phyloP scores from a whole-genome alignment of 2,797 vertebrate species.

The Pseudochirops corinnae region DNA sequence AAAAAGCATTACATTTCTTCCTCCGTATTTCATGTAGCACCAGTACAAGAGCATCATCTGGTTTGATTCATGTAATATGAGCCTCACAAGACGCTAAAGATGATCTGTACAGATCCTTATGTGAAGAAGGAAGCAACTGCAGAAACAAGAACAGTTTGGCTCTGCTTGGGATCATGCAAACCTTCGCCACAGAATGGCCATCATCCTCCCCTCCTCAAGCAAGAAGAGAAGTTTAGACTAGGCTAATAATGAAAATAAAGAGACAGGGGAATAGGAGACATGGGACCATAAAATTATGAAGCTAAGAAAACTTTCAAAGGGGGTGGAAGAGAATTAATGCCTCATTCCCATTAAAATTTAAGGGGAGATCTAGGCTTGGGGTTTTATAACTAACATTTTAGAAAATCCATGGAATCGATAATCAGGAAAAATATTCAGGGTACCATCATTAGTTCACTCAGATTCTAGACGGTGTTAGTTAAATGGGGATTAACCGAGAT shows the following conservation, averaged over 20 bases:
- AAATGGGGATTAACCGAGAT: not conserved
- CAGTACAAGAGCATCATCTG: slow-evolving; percentile 18
- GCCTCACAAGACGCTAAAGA: not conserved
- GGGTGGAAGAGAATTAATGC: not conserved
- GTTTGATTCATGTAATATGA: not conserved
- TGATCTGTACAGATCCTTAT: not conserved
- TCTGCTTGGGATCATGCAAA: not conserved
- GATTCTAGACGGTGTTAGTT: not conserved
- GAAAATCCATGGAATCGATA: slow-evolving; percentile 57
- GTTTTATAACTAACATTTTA: not conserved
- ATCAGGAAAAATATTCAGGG: slow-evolving; percentile 56
- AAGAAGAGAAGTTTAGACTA: not conserved
- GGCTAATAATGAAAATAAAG: not conserved
- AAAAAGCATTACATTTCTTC: slow-evolving; percentile 54
- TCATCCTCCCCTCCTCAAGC: not conserved
- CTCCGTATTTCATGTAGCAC: slow-evolving; percentile 62
- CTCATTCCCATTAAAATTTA: not conserved
- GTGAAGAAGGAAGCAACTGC: not conserved
- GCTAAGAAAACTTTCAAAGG: not conserved
- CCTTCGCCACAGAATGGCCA: not conserved
- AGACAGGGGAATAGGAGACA: not conserved
- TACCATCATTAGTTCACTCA: not conserved
- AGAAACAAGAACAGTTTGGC: not conserved
- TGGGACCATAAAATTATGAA: not conserved
- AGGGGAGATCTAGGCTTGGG: not conserved